A percentile compares a stretch with the other conserved stretches of the same genome.
Evolutionary conservation across 2,888 invertebrate species (phyloP).

Genomic region (Drosophila flavopinicola): DNA sequence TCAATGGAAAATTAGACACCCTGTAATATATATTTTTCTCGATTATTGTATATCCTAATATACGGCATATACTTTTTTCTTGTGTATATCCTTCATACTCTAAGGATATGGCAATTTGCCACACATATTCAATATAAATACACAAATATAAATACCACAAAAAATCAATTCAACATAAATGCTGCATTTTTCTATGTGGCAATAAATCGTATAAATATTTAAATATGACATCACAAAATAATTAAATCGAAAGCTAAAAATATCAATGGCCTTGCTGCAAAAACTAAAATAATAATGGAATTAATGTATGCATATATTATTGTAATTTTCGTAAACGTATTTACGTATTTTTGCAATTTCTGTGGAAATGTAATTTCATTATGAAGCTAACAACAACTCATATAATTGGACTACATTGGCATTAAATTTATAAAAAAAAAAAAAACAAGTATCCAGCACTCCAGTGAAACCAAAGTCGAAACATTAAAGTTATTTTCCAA

Average conservation of each 20-base stretch:
- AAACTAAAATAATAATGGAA: constrained; percentile 35
- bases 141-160: constrained; percentile 13
- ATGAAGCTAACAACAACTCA: constrained; percentile 18
- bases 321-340: constrained; percentile 24
- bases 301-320: constrained; percentile 54
- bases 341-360: constrained; percentile 15
- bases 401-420: constrained; percentile 45
- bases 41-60: too few relatives aligned
- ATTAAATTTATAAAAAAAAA: constrained; percentile 6
- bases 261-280: neutral
- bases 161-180: constrained; percentile 15
- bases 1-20: too few relatives aligned
- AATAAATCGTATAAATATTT: constrained; percentile 61
- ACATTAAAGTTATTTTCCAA: too few relatives aligned
- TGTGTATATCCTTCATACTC: too few relatives aligned
- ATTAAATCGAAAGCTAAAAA: constrained; percentile 23
- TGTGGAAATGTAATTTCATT: constrained; percentile 48
- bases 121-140: constrained; percentile 50
- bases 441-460: neutral
- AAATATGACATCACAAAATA: constrained; percentile 27
- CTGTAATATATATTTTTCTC: too few relatives aligned
- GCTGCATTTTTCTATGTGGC: constrained; percentile 17
- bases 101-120: too few relatives aligned
- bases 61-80: too few relatives aligned
- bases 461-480: neutral